These are phyloP conservation scores for Cygnus olor DNA, from an alignment of 2,797 vertebrate species.

Conservation along the genomic window DNA sequence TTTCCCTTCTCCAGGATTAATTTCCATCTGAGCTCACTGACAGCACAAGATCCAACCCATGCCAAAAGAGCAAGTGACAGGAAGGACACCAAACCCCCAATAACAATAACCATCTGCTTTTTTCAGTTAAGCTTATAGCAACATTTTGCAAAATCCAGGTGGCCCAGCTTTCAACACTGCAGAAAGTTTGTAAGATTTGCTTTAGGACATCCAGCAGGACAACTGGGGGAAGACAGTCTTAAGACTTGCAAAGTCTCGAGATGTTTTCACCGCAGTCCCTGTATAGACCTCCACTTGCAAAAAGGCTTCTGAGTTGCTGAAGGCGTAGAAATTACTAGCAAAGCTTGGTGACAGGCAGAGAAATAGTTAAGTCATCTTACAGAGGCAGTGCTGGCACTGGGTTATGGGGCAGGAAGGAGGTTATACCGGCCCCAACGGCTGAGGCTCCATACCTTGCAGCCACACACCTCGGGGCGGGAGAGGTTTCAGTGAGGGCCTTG, in stretches of 20 bases:
- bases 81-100: neutral
- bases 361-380: neutral
- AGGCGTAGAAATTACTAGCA: neutral
- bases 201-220: neutral
- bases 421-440: neutral
- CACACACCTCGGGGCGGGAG: fast-evolving
- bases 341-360: neutral
- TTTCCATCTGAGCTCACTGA: neutral
- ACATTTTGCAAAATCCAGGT: neutral
- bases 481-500: neutral
- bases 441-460: neutral
- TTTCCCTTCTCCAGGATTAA: neutral
- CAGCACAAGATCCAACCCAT: neutral
- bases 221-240: neutral
- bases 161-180: neutral
- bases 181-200: neutral
- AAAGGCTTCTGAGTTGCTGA: neutral
- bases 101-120: neutral
- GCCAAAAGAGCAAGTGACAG: neutral
- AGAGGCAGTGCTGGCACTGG: neutral
- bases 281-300: neutral
- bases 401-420: slow-evolving; percentile 33
- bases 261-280: neutral
- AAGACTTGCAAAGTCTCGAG: neutral
- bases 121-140: neutral